Evolutionary conservation across 2,888 invertebrate genomes (phyloP).

Genomic region (Acrobasis suavella): DNA sequence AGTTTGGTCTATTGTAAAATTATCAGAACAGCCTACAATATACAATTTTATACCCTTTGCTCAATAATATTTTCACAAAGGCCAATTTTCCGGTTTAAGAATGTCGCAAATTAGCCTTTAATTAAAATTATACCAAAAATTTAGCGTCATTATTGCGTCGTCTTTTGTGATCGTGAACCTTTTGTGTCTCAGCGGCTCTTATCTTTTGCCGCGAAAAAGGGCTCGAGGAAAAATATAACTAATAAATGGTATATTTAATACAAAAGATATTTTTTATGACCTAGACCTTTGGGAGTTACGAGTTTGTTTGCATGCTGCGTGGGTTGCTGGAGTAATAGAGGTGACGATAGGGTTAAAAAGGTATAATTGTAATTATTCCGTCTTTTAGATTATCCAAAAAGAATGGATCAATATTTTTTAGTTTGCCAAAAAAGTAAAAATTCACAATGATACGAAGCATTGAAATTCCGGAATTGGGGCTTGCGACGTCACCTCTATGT

Average conservation of each 20-base stretch:
- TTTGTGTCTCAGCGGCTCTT: constrained; percentile 54
- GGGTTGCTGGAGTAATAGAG: too few relatives aligned
- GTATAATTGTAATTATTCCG: too few relatives aligned
- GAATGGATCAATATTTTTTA: too few relatives aligned
- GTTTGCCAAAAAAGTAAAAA: too few relatives aligned
- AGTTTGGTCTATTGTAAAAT: too few relatives aligned
- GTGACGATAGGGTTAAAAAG: too few relatives aligned
- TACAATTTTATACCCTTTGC: constrained; percentile 25
- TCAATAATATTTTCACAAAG: constrained; percentile 47
- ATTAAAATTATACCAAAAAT: constrained; percentile 73
- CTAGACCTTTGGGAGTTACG: constrained; percentile 18
- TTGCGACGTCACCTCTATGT: too few relatives aligned
- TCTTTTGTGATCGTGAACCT: constrained; percentile 67
- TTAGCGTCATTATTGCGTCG: constrained; percentile 61
- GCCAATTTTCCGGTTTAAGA: constrained; percentile 58
- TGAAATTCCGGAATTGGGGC: too few relatives aligned
- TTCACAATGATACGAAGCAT: too few relatives aligned
- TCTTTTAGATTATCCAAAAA: too few relatives aligned
- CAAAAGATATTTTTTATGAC: constrained; percentile 33
- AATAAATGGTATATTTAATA: constrained; percentile 48
- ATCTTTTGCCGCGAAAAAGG: constrained; percentile 53
- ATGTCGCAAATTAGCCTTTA: constrained; percentile 71
- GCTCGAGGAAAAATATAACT: constrained; percentile 51
- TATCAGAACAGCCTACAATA: neutral
- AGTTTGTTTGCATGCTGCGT: too few relatives aligned